Conservation (phyloP, 1,140 invertebrate species). For the Drosophila kohkoa region DNA sequence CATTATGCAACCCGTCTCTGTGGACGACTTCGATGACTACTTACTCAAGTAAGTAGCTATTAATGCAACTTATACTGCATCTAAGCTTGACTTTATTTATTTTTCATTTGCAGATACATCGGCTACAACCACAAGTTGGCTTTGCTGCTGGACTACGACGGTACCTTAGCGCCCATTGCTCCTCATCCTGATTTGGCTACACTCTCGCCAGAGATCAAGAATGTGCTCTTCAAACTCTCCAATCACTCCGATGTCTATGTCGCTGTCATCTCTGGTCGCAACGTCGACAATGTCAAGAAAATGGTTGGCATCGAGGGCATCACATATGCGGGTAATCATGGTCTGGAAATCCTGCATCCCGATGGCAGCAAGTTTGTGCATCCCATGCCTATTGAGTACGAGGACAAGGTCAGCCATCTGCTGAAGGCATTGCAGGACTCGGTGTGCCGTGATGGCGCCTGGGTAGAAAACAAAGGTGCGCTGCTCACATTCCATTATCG, state of each 20-base stretch:
- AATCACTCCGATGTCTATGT: conserved; percentile 95
- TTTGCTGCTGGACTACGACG: conserved; percentile 94
- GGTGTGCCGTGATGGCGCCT: conserved; percentile 94
- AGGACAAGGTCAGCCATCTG: conserved; percentile 91
- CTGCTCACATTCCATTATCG: conserved; percentile 95
- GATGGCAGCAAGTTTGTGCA: conserved; percentile 96
- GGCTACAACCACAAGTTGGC: conserved; percentile 94
- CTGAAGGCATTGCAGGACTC: conserved; percentile 93
- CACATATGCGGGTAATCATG: conserved; percentile 96
- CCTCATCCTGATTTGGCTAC: conserved; percentile 95
- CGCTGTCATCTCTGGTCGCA: conserved; percentile 94
- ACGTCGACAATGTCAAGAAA: conserved; percentile 94
- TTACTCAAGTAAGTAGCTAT: conserved; percentile 89
- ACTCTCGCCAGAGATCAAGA: conserved; percentile 93
- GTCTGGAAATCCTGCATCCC: conserved; percentile 94
- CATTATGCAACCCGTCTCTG: conserved; percentile 93
- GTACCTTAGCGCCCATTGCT: conserved; percentile 94
- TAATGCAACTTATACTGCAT: no score
- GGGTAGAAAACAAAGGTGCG: conserved; percentile 96
- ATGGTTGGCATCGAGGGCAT: conserved; percentile 96
- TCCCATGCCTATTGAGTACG: conserved; percentile 94
- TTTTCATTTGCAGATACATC: conserved; percentile 89
- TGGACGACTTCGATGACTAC: conserved; percentile 95
- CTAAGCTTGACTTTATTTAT: not conserved
- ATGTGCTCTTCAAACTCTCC: conserved; percentile 92